Base-by-base conservation (phyloP, 2,888 invertebrate species). In the Myopa testacea region DNA sequence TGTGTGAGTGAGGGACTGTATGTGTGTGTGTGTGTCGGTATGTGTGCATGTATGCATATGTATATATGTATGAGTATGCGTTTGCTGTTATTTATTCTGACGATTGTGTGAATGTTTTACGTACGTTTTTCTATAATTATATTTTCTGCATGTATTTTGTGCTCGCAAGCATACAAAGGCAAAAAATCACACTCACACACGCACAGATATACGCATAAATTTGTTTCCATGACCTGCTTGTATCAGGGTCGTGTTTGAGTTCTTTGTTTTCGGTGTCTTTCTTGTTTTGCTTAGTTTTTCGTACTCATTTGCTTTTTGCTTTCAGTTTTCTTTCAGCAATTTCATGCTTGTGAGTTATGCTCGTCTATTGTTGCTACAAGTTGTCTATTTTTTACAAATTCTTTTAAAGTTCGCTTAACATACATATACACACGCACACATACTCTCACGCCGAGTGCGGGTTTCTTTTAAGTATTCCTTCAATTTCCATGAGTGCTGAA, bases 141-240 rank as follows among this genome's bases (percentile, higher is more conserved):
- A n/a, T n/a, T n/a, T n/a, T n/a, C n/a, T n/a, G n/a, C n/a, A n/a
- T n/a, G n/a, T n/a, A n/a, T n/a, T n/a, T n/a, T n/a, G n/a, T n/a
- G n/a, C n/a, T n/a, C n/a, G n/a, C n/a, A 26, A 26, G 1, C 1
- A 26, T 26, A 26, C 26, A 26, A 26, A 26, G 3, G 58, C 58
- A 58, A 4, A 58, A 58, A 58, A 58, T 12, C 8, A 52, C 3
- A 52, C 26, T 1, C 1, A 26, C 26, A 26, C 1, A 8, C 58
- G n/a, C n/a, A n/a, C n/a, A n/a, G n/a, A n/a, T n/a, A n/a, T n/a
- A 58, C 6, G 14, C 19, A n/a, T 3, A 6, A 10, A 1, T 58
- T 16, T 58, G 58, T 45, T 45, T 10, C 45, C 38, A 65, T 65
- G 65, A 65, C 65, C 65, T 34, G 38, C 38, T 65, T 65, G 65